These are phyloP conservation scores for Lamellibrachia satsuma DNA, from an alignment of 2,888 invertebrate species.

Conservation along the genomic window DNA sequence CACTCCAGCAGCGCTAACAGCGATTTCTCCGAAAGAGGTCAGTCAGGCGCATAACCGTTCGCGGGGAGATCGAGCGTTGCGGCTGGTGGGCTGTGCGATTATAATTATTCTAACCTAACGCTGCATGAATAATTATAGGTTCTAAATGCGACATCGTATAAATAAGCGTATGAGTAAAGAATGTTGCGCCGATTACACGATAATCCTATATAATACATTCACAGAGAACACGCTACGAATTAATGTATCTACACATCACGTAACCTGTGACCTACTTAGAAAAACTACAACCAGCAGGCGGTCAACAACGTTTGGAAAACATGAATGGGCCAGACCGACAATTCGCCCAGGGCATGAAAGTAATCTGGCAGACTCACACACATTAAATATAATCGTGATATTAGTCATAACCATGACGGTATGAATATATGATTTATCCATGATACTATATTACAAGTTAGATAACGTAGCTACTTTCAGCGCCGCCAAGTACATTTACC, in stretches of 20 bases:
- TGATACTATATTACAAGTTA: not conserved
- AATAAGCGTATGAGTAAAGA: not conserved
- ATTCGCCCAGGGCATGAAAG: not conserved
- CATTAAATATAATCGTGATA: not conserved
- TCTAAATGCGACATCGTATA: not conserved
- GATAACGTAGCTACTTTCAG: not conserved
- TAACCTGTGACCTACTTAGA: not conserved
- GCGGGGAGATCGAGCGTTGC: not conserved
- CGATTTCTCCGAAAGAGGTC: constrained; percentile 6
- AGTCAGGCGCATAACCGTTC: not conserved
- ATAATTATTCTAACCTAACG: not conserved
- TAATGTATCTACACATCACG: not conserved
- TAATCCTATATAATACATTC: not conserved
- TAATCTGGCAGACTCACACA: not conserved
- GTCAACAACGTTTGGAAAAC: not conserved
- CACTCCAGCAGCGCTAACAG: not conserved
- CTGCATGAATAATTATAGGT: not conserved
- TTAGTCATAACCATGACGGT: not conserved
- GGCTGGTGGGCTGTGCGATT: not conserved
- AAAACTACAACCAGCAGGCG: not conserved
- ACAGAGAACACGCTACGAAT: not conserved
- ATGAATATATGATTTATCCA: not conserved
- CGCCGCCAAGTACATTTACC: not conserved
- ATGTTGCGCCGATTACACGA: not conserved
- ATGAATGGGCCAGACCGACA: not conserved